Evolutionary conservation across 2,113 vertebrate species (phyloP).

Genomic region (Campylomormyrus tamandua): DNA sequence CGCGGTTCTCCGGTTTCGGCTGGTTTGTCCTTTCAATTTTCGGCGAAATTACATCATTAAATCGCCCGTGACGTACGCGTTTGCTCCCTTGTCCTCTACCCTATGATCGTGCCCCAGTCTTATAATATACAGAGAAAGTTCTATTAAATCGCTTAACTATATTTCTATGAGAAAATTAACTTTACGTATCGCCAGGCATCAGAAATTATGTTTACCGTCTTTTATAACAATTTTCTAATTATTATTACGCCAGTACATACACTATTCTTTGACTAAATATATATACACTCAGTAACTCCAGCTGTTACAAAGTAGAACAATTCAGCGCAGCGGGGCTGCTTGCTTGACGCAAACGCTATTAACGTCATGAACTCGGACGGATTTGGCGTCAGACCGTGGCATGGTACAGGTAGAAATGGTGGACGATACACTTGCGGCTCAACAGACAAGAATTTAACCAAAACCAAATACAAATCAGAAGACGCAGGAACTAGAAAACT

Average conservation of each 20-base stretch:
- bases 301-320: background rate
- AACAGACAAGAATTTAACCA: too few relatives aligned
- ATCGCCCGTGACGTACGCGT: background rate
- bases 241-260: background rate
- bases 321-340: background rate
- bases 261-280: background rate
- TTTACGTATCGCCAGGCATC: background rate
- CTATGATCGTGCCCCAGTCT: background rate
- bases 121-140: background rate
- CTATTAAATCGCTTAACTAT: background rate
- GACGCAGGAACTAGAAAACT: too few relatives aligned
- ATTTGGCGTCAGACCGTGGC: too few relatives aligned
- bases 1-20: background rate
- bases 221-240: background rate
- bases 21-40: background rate
- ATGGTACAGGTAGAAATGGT: too few relatives aligned
- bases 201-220: background rate
- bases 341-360: background rate
- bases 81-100: background rate
- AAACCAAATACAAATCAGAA: too few relatives aligned
- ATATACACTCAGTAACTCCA: background rate
- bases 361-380: too few relatives aligned
- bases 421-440: too few relatives aligned
- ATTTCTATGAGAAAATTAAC: background rate
- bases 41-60: background rate